Evolutionary conservation across 92 coral and sea anemone species (phyloP).

Genomic region (Epizoanthus rinbou): DNA sequence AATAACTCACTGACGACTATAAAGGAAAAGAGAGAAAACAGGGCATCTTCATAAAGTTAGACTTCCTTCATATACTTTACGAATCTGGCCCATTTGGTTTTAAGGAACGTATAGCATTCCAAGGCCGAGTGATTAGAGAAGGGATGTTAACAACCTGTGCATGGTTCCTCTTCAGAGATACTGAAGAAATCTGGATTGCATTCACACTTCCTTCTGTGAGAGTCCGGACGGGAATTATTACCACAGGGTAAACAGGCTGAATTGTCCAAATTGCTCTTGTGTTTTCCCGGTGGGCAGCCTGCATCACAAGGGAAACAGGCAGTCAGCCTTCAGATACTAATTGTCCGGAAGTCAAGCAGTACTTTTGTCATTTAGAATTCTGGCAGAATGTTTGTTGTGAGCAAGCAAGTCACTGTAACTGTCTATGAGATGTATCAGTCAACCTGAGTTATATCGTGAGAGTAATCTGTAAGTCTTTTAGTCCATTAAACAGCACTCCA

Average conservation of each 20-base stretch:
- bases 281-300: constrained; percentile 42
- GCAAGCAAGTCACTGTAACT: too few species aligned
- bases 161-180: constrained; percentile 18
- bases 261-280: constrained; percentile 38
- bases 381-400: too few species aligned
- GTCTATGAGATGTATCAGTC: too few species aligned
- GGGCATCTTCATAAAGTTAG: background rate
- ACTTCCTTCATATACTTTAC: background rate
- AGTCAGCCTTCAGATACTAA: background rate
- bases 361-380: too few species aligned
- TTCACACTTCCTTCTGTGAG: constrained; percentile 36
- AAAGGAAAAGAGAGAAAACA: constrained; percentile 31
- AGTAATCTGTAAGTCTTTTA: too few species aligned
- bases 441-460: too few species aligned
- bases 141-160: constrained; percentile 19
- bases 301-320: constrained; percentile 18
- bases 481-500: too few species aligned
- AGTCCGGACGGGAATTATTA: constrained; percentile 37
- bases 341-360: too few species aligned
- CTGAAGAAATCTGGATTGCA: constrained; percentile 38
- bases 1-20: background rate
- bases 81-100: too few species aligned
- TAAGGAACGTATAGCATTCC: too few species aligned
- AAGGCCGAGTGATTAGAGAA: background rate
- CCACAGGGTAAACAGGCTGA: constrained; percentile 32